Percentiles rank a stretch among this genome's conserved stretches.
These are phyloP conservation scores for Lycophotia porphyrea DNA, from an alignment of 2,888 invertebrate species.

Conservation along the genomic window DNA sequence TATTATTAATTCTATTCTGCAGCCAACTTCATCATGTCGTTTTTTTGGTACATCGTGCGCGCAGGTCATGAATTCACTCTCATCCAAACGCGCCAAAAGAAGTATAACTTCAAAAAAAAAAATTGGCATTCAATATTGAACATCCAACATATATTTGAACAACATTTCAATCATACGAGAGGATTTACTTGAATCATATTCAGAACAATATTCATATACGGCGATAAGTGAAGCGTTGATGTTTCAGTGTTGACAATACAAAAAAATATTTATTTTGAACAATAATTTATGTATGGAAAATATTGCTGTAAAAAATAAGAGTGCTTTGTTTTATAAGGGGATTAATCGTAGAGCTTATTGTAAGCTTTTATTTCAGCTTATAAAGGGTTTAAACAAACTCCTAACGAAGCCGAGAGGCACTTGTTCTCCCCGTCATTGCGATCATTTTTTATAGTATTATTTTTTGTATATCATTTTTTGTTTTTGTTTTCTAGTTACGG, in stretches of 20 bases:
- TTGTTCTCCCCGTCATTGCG: too few relatives aligned
- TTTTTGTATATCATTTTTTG: too few relatives aligned
- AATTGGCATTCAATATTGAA: slow-evolving; percentile 10
- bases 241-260: slow-evolving; percentile 15
- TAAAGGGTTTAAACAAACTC: too few relatives aligned
- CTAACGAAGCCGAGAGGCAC: too few relatives aligned
- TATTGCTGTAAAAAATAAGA: neutral
- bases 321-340: neutral
- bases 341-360: neutral
- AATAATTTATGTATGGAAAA: neutral
- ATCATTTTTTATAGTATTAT: too few relatives aligned
- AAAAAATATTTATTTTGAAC: neutral
- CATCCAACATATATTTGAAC: slow-evolving; percentile 10
- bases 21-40: too few relatives aligned
- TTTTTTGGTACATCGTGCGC: too few relatives aligned
- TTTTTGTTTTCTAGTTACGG: too few relatives aligned
- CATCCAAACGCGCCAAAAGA: too few relatives aligned
- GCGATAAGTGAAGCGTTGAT: slow-evolving; percentile 13
- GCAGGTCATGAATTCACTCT: too few relatives aligned
- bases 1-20: too few relatives aligned
- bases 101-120: too few relatives aligned
- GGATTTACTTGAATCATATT: slow-evolving; percentile 11
- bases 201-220: slow-evolving; percentile 8
- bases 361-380: neutral
- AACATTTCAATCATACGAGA: slow-evolving; percentile 16